phyloP scores from a whole-genome alignment of 2,888 invertebrate species.

The Agrilus biguttatus region DNA sequence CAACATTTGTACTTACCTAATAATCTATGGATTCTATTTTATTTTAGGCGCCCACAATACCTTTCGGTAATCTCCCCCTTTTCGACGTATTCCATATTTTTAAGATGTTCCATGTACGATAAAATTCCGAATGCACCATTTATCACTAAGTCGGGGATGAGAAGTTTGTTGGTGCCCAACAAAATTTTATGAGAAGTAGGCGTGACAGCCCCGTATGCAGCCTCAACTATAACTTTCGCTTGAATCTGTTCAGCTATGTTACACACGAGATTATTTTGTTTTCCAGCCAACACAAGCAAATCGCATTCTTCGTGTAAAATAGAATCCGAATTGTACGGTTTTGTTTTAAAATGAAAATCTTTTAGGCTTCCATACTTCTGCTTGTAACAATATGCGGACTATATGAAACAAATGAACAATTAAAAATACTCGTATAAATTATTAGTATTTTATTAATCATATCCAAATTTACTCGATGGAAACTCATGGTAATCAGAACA shows the following conservation, averaged over 20 bases:
- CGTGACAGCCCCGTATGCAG: conserved; percentile 22
- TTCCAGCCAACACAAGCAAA: conserved; percentile 22
- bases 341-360: conserved; percentile 15
- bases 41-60: neutral
- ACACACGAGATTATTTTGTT: conserved; percentile 22
- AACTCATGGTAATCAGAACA: too few species aligned
- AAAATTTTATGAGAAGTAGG: conserved; percentile 25
- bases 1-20: too few species aligned
- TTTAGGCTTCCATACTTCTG: conserved; percentile 15
- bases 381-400: conserved; percentile 19
- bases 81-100: conserved; percentile 10
- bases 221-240: conserved; percentile 26
- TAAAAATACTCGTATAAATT: neutral
- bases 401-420: neutral
- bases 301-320: conserved; percentile 23
- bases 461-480: too few species aligned
- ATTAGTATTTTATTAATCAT: too few species aligned
- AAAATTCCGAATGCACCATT: conserved; percentile 21
- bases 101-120: conserved; percentile 24
- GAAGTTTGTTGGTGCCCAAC: conserved; percentile 17
- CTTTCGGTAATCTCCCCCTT: neutral
- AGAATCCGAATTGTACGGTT: conserved; percentile 8
- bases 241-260: conserved; percentile 22
- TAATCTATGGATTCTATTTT: too few species aligned
- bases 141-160: conserved; percentile 26